Evolutionary conservation across 2,888 invertebrate genomes (phyloP).

Genomic region (Germaria angustata): DNA sequence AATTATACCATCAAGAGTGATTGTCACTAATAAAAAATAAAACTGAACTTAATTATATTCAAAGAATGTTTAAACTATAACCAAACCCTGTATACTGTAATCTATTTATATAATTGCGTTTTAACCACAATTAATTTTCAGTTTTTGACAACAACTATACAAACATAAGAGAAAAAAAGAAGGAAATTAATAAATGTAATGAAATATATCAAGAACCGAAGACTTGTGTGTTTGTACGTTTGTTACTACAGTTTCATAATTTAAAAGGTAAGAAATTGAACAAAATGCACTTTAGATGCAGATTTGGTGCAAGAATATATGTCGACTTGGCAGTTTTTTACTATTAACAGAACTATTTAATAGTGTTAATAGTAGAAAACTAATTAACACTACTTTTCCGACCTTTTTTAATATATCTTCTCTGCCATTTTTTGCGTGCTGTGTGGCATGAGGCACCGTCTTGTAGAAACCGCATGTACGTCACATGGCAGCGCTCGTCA

Average conservation of each 20-base stretch:
- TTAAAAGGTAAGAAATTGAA: neutral
- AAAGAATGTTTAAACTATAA: conserved; percentile 37
- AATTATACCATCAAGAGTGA: no score
- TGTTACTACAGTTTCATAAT: neutral
- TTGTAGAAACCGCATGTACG: no score
- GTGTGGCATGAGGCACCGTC: no score
- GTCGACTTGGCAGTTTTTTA: no score
- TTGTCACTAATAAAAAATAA: conserved; percentile 1
- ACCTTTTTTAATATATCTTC: no score
- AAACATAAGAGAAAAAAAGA: neutral
- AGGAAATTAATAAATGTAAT: conserved; percentile 54
- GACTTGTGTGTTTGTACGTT: neutral
- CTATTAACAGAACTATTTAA: no score
- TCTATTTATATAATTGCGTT: conserved; percentile 45
- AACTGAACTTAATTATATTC: conserved; percentile 3
- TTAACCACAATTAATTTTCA: conserved; percentile 27
- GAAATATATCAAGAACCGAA: conserved; percentile 42
- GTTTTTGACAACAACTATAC: conserved; percentile 23
- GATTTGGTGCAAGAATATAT: no score
- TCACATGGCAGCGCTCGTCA: no score
- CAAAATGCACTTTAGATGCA: no score
- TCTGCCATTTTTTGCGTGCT: no score
- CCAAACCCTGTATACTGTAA: conserved; percentile 36
- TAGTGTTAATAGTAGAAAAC: no score
- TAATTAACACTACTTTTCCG: no score